phyloP scores from a whole-genome alignment of 2,797 vertebrate genomes.

The Cossypha niveicapilla region DNA sequence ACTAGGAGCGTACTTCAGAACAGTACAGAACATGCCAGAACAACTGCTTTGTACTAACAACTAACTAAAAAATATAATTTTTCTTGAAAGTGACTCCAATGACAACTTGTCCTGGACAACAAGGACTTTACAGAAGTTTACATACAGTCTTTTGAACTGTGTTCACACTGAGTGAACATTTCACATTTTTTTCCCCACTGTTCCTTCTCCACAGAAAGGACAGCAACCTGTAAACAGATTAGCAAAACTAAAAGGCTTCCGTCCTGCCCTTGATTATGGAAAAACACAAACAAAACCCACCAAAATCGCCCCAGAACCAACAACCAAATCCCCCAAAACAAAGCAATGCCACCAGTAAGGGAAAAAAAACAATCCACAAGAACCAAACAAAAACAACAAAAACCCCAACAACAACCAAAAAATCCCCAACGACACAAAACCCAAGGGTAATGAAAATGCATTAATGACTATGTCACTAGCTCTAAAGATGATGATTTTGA shows the following conservation, averaged over 20 bases:
- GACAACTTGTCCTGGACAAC: not conserved
- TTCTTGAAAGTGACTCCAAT: not conserved
- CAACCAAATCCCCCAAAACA: not conserved
- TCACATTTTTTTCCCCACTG: not conserved
- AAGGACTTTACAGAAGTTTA: not conserved
- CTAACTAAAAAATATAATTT: not conserved
- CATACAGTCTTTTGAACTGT: not conserved
- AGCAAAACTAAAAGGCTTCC: not conserved
- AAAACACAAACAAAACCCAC: accelerated
- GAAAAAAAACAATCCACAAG: not conserved
- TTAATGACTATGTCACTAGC: not conserved
- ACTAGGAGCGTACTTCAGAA: not conserved
- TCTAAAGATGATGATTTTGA: not conserved
- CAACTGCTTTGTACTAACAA: not conserved
- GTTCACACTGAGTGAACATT: not conserved
- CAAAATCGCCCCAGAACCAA: not conserved
- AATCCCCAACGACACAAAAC: not conserved
- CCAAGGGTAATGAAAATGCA: not conserved
- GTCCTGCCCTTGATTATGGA: not conserved
- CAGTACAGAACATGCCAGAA: not conserved
- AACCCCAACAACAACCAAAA: not conserved
- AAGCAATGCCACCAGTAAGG: not conserved
- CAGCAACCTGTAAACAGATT: not conserved
- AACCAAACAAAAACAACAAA: not conserved
- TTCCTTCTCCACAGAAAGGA: not conserved